Evolutionary conservation across 2,113 vertebrate genomes (phyloP).

Genomic region (Nerophis lumbriciformis): DNA sequence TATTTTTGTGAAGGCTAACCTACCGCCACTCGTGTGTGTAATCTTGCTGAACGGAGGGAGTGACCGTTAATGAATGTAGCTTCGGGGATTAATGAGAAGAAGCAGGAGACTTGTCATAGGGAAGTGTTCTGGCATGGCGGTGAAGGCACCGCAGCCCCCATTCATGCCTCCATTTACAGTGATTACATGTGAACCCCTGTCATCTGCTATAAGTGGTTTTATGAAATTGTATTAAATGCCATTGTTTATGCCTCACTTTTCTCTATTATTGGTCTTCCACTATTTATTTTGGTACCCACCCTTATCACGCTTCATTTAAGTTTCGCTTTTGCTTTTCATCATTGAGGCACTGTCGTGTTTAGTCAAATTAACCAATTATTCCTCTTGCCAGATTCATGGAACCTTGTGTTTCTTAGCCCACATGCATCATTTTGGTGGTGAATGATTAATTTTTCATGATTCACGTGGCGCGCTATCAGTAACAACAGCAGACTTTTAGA

Average conservation of each 20-base stretch:
- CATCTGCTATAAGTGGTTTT: constrained; percentile 68
- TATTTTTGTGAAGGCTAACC: constrained; percentile 50
- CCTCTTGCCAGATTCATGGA: constrained; percentile 41
- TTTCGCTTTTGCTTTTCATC: constrained; percentile 62
- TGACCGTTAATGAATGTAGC: constrained; percentile 67
- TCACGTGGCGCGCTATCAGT: constrained; percentile 23
- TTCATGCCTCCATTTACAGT: constrained; percentile 66
- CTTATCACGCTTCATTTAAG: constrained; percentile 62
- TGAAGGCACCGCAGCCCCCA: constrained; percentile 54
- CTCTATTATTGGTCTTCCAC: constrained; percentile 47
- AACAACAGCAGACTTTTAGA: constrained; percentile 27
- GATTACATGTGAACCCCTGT: constrained; percentile 76
- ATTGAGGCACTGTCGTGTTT: constrained; percentile 57
- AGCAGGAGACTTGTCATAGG: constrained; percentile 65
- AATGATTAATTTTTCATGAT: constrained; percentile 44
- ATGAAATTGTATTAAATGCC: constrained; percentile 73
- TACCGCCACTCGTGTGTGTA: constrained; percentile 31
- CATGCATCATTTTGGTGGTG: constrained; percentile 29
- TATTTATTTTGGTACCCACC: constrained; percentile 42
- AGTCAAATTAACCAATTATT: constrained; percentile 60
- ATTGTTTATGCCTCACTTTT: constrained; percentile 74
- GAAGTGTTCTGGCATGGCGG: constrained; percentile 60
- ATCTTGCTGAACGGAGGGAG: constrained; percentile 46
- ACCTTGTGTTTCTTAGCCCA: constrained; percentile 24
- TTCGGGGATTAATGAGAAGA: constrained; percentile 70